phyloP scores from a whole-genome alignment of 2,113 vertebrate species.

The Illadopsis cleaveri region DNA sequence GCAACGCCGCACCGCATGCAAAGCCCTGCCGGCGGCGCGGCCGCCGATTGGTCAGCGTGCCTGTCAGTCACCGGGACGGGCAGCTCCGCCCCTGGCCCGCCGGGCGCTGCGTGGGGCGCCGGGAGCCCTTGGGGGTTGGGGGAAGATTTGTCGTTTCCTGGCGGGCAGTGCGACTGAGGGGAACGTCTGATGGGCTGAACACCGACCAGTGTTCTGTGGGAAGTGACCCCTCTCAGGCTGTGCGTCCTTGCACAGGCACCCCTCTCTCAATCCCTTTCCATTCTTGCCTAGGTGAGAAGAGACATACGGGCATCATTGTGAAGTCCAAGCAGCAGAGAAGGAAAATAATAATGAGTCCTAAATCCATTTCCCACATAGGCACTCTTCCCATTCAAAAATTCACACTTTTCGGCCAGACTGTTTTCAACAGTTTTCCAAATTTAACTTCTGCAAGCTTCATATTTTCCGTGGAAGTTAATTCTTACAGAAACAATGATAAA shows the following conservation, averaged over 20 bases:
- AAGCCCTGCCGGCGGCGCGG: background rate
- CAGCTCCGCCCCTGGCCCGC: fast-evolving
- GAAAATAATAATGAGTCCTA: background rate
- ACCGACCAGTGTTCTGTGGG: fast-evolving
- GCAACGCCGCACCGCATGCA: slow-evolving; percentile 49
- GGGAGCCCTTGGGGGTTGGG: fast-evolving
- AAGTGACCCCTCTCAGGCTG: too few species aligned
- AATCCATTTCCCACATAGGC: background rate
- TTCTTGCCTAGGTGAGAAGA: too few species aligned
- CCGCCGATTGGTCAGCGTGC: background rate
- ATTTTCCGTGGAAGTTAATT: background rate
- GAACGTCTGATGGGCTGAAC: fast-evolving
- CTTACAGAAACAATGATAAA: background rate
- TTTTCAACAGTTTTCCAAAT: background rate
- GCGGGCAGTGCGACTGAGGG: fast-evolving
- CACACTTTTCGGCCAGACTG: background rate
- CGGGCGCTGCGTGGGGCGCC: fast-evolving
- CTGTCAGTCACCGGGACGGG: background rate
- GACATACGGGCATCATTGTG: fast-evolving
- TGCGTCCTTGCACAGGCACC: background rate
- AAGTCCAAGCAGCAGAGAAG: background rate
- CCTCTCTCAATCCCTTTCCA: too few species aligned
- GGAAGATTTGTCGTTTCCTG: fast-evolving
- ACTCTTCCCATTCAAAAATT: background rate
- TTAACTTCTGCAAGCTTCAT: background rate